Evolutionary conservation across 2,888 invertebrate genomes (phyloP).

Genomic region (Agrochola litura): DNA sequence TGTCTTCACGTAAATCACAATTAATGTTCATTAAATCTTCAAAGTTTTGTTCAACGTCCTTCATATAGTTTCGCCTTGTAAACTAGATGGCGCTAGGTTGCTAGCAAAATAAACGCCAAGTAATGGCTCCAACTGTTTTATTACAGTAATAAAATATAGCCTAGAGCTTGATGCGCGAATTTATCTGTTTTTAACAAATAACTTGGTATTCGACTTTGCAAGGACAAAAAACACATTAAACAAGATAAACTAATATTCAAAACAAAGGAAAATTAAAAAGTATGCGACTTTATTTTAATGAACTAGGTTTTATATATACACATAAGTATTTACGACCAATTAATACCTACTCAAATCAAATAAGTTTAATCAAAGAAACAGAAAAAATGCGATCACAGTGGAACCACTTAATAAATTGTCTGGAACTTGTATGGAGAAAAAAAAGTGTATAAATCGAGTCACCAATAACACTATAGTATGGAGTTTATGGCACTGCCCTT

Average conservation of each 20-base stretch:
- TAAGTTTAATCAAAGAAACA: constrained; percentile 76
- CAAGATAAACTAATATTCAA: constrained; percentile 47
- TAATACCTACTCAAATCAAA: constrained; percentile 79
- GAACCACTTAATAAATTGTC: constrained; percentile 87
- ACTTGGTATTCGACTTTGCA: constrained; percentile 54
- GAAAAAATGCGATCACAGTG: constrained; percentile 76
- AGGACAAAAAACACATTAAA: constrained; percentile 52
- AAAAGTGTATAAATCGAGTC: constrained; percentile 83
- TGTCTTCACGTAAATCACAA: constrained; percentile 56
- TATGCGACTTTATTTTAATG: constrained; percentile 9
- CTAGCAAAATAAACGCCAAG: constrained; percentile 38
- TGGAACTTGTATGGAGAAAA: constrained; percentile 76
- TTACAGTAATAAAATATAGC: constrained; percentile 60
- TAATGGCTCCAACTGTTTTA: constrained; percentile 56
- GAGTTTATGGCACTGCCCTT: constrained; percentile 87
- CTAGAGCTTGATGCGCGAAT: constrained; percentile 52
- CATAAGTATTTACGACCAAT: constrained; percentile 74
- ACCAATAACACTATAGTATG: constrained; percentile 88
- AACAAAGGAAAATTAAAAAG: constrained; percentile 45
- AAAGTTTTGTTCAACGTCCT: constrained; percentile 50
- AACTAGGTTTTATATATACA: constrained; percentile 41
- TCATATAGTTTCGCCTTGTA: constrained; percentile 41
- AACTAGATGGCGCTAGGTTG: constrained; percentile 63
- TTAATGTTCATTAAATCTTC: constrained; percentile 53
- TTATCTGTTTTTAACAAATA: constrained; percentile 62